A percentile compares a stretch with the other conserved stretches of the same genome.
These are phyloP conservation scores for Leptopilina drosophilae DNA, from an alignment of 2,888 invertebrate species.

Conservation along the genomic window DNA sequence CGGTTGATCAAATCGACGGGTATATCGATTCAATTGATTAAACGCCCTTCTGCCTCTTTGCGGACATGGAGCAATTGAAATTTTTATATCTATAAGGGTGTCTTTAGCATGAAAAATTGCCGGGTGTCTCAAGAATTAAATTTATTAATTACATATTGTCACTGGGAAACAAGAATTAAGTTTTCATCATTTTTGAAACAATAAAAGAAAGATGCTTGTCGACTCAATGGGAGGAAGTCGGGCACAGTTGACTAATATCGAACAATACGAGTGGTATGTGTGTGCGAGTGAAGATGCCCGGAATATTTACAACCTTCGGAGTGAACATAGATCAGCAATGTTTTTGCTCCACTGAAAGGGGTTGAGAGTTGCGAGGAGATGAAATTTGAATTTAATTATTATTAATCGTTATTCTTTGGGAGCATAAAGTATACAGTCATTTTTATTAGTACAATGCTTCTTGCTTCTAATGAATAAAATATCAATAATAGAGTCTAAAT, in stretches of 20 bases:
- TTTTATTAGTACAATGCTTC: background rate
- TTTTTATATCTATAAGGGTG: slow-evolving; percentile 51
- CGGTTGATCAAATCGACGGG: slow-evolving; percentile 67
- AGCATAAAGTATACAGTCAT: background rate
- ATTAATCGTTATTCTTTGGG: slow-evolving; percentile 62
- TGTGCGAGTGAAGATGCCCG: slow-evolving; percentile 56
- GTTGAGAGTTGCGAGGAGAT: slow-evolving; percentile 57
- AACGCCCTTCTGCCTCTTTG: slow-evolving; percentile 60
- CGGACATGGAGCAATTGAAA: slow-evolving; percentile 59
- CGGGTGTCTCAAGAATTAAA: slow-evolving; percentile 16
- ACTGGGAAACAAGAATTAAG: background rate
- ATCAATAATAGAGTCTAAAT: too few relatives aligned
- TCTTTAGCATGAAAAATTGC: slow-evolving; percentile 9
- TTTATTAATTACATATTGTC: background rate
- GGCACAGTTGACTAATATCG: slow-evolving; percentile 55
- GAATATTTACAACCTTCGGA: slow-evolving; percentile 69
- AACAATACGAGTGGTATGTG: slow-evolving; percentile 59
- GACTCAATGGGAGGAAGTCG: slow-evolving; percentile 50
- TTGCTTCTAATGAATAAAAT: too few relatives aligned
- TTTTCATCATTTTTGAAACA: too few relatives aligned
- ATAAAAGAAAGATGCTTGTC: slow-evolving; percentile 29
- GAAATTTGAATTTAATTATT: slow-evolving; percentile 71
- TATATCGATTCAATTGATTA: slow-evolving; percentile 69
- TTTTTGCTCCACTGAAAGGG: slow-evolving; percentile 73
- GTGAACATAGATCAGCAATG: slow-evolving; percentile 72